A percentile compares a stretch with the other conserved stretches of the same genome.
Conservation (phyloP, 2,888 invertebrate species). For the Drosophila yooni region DNA sequence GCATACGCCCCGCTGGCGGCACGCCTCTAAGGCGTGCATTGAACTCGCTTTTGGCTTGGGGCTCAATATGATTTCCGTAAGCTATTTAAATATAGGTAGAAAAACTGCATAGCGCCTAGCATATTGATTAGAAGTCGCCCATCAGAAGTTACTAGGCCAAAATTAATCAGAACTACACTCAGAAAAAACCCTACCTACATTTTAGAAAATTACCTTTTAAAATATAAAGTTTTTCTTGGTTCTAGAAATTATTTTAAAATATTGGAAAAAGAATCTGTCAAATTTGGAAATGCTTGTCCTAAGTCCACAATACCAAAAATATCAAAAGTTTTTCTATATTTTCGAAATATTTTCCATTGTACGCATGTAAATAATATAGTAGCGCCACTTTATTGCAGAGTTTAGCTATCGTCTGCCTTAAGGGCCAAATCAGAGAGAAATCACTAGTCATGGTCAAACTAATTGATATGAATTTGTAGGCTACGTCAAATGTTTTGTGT, state of each 20-base stretch:
- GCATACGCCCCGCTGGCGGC: conserved; percentile 48
- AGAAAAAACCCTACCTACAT: background rate
- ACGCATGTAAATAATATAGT: too few species aligned
- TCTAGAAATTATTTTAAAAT: background rate
- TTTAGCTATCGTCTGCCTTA: background rate
- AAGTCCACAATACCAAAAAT: background rate
- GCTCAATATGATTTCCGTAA: conserved; percentile 62
- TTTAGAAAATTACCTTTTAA: background rate
- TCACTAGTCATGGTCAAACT: background rate
- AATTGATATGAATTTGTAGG: background rate
- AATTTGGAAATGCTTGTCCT: too few species aligned
- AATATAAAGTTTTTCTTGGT: background rate
- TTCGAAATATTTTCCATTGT: background rate
- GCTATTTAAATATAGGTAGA: conserved; percentile 10
- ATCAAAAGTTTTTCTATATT: background rate
- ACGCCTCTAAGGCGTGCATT: conserved; percentile 57
- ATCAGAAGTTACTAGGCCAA: conserved; percentile 32
- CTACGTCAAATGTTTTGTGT: background rate
- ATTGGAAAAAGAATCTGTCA: background rate
- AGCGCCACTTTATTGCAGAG: background rate
- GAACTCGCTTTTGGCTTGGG: conserved; percentile 55
- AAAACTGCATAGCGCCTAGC: conserved; percentile 27
- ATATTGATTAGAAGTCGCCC: conserved; percentile 49
- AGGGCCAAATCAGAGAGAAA: background rate
- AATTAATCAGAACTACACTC: conserved; percentile 12